Base-by-base conservation (phyloP, 2,888 invertebrate genomes). In the Pseudoips prasinana region DNA sequence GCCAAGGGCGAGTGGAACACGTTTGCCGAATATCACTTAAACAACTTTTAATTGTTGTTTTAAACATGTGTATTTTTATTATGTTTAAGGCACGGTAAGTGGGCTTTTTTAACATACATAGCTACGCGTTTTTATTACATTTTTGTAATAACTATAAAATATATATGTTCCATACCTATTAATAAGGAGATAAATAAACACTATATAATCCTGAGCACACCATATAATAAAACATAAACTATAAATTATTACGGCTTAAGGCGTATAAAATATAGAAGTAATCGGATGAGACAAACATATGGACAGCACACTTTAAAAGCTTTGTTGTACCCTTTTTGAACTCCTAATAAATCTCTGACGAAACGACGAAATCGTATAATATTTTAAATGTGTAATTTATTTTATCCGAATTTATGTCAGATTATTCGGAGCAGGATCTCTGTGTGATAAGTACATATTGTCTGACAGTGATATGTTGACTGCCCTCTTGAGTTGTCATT, bases 391-490 rank as follows among this genome's bases (percentile, higher is more conserved):
- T n/a, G 4, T 20, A 5, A 20, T 5, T 5, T 20, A 7, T 20
- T 3, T 7, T 20, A 7, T 20, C 7, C 2, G 3, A 7, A n/a
- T 7, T 20, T 20, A 18, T 18, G 18, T 18, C 20, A 7, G 20
- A 20, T 20, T 20, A 20, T 20, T n/a, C 4, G 7, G 20, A 20
- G 7, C 20, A 20, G n/a, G 7, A 20, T n/a, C 20, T 9, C 6
- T 7, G 26, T 11, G 29, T 20, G 10, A 3, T 17, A 17, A 11
- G 11, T 5, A n/a, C n/a, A 27, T 7, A 2, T 1, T 1, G 8
- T 8, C 6, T 47, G 49, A 40, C 40, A 44, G 39, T 42, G 55
- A 56, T 51, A 60, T 71, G 58, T 71, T 70, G 71, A 71, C 64
- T 62, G 67, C 66, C 58, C 55, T 40, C 30, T 42, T 33, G 31